A percentile compares a stretch with the other conserved stretches of the same genome.
phyloP scores from a whole-genome alignment of 2,888 invertebrate genomes.

The Mellilla xanthometata region DNA sequence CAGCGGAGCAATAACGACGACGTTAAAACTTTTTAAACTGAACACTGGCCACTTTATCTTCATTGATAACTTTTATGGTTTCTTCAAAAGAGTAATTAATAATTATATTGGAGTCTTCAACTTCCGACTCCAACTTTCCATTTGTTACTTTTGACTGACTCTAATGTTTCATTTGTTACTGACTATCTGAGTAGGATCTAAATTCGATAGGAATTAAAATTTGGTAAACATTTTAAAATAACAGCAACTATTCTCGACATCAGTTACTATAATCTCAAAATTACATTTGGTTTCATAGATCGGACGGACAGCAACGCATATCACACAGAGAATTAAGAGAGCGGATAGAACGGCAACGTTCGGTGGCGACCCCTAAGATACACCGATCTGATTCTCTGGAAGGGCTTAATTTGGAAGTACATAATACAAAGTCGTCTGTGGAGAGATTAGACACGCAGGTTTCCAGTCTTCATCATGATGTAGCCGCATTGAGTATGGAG shows the following conservation, averaged over 20 bases:
- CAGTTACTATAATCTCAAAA: no score
- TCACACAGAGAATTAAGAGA: constrained; percentile 81
- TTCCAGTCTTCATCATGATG: constrained; percentile 91
- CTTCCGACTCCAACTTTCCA: constrained; percentile 1
- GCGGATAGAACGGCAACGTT: constrained; percentile 86
- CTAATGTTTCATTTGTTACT: constrained; percentile 12
- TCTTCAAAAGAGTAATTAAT: constrained; percentile 17
- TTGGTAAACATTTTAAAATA: no score
- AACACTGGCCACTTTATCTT: constrained; percentile 19
- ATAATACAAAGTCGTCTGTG: constrained; percentile 79
- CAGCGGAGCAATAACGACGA: constrained; percentile 10
- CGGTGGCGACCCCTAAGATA: constrained; percentile 81
- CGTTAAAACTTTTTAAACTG: constrained; percentile 19
- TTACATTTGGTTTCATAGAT: constrained; percentile 35
- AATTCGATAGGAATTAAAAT: no score
- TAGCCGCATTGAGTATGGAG: constrained; percentile 92
- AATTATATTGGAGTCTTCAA: constrained; percentile 8
- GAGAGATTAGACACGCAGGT: constrained; percentile 92
- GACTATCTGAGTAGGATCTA: background rate
- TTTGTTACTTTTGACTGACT: constrained; percentile 1
- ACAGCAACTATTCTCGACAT: no score
- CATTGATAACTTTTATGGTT: constrained; percentile 21
- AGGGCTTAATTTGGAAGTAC: constrained; percentile 83
- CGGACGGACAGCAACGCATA: constrained; percentile 67
- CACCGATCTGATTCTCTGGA: constrained; percentile 83